Evolutionary conservation across 1,140 invertebrate genomes (phyloP), one percentile per base, ranked within the genome.

Genomic region (Ladona fulva): DNA sequence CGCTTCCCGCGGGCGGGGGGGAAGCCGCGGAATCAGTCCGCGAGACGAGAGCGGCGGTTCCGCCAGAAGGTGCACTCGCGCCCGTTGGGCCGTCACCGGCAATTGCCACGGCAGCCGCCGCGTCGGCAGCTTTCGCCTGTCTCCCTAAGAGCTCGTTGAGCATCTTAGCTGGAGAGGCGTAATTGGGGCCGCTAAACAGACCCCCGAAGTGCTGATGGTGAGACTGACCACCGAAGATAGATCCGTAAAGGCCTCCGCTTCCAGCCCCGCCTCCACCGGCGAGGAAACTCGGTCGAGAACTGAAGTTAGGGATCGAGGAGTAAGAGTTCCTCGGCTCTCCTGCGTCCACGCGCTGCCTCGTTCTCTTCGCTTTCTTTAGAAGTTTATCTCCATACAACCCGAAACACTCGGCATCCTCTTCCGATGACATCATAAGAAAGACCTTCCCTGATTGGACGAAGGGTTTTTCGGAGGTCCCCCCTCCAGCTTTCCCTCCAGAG

Each of bases 271-370:
- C 77, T 8, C 92, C 90, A 84, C 92, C 89, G 85, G 92, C 91
- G 86, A 94, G 91, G 87, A 93, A 93, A 85, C 90, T 91, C 86
- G 91, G 92, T 86, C 92, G 91, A 87, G 92, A 93, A 89, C 92
- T 92, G 85, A 92, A 93, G 86, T 92, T 93, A 86, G 93, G 92
- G 84, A 94, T 94, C 85, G 92, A 93, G 82, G 93, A 94, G 89
- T 95, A 95, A 85, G 92, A 93, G 90, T 95, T 95, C 87, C 94
- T 91, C 86, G 94, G 94, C 89, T 95, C 94, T 84, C 94, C 94
- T 89, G 94, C 94, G 92, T 96, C 94, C 88, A 95, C 94, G 89
- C 94, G 92, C 90, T 95, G 94, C 91, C 94, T 92, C 88, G 92
- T 93, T 88, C 93, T 91, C 89, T 94, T 94, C 87, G 89, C 87